phyloP scores from a whole-genome alignment of 2,113 vertebrate genomes.

The Danio rerio region GRCz12tu NC_133200.1:4001501-4002000 shows the following conservation, averaged over 20 bases:
- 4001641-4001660: not conserved
- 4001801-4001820: conserved; percentile 59
- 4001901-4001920: conserved; percentile 55
- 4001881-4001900: conserved; percentile 53
- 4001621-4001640: not conserved
- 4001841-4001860: conserved; percentile 56
- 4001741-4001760: not conserved
- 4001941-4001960: conserved; percentile 31
- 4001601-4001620: not conserved
- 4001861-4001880: conserved; percentile 65
- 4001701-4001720: conserved; percentile 11
- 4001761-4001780: conserved; percentile 18
- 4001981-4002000: not conserved
- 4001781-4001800: conserved; percentile 24
- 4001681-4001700: not conserved
- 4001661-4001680: not conserved
- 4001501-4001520: too few species aligned
- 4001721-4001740: conserved; percentile 4
- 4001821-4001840: conserved; percentile 64
- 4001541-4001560: not conserved
- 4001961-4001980: not conserved
- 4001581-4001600: not conserved
- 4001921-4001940: conserved; percentile 40
- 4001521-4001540: not conserved
- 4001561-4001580: conserved; percentile 1